phyloP scores from a whole-genome alignment of 2,797 vertebrate genomes.

The Peromyscus melanophrys region DNA sequence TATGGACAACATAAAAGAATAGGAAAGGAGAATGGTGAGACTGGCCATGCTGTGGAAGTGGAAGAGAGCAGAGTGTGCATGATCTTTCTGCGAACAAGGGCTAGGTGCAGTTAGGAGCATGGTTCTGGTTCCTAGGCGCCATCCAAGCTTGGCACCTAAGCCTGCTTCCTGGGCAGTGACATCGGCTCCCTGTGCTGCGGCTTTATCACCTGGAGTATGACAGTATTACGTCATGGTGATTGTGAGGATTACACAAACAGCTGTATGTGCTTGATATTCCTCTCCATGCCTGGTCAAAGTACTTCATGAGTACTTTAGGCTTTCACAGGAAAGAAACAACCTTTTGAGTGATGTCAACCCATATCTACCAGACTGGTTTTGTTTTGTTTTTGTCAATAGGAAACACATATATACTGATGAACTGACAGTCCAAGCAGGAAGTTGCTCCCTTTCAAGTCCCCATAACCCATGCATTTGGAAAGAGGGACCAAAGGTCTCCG shows the following conservation, averaged over 20 bases:
- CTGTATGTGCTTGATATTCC: background rate
- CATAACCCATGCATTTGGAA: background rate
- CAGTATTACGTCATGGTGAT: background rate
- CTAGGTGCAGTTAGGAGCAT: background rate
- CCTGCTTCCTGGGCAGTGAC: background rate
- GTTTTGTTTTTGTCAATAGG: background rate
- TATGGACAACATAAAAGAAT: background rate
- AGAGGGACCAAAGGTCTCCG: background rate
- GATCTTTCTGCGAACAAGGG: background rate
- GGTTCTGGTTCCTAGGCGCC: background rate
- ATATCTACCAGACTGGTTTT: background rate
- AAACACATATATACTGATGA: constrained; percentile 33
- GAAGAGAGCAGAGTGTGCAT: background rate
- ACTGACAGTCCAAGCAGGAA: background rate
- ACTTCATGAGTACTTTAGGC: background rate
- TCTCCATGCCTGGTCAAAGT: background rate
- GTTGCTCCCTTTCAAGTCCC: too few relatives aligned
- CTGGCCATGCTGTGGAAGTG: background rate
- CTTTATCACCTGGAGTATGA: background rate
- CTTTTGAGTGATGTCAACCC: constrained; percentile 8
- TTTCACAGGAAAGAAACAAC: constrained; percentile 42
- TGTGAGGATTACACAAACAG: background rate
- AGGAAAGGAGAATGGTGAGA: background rate
- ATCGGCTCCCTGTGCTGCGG: background rate
- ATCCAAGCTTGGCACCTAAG: background rate